Conservation (phyloP, 2,888 invertebrate genomes). For the Dysmachus trigonus region DNA sequence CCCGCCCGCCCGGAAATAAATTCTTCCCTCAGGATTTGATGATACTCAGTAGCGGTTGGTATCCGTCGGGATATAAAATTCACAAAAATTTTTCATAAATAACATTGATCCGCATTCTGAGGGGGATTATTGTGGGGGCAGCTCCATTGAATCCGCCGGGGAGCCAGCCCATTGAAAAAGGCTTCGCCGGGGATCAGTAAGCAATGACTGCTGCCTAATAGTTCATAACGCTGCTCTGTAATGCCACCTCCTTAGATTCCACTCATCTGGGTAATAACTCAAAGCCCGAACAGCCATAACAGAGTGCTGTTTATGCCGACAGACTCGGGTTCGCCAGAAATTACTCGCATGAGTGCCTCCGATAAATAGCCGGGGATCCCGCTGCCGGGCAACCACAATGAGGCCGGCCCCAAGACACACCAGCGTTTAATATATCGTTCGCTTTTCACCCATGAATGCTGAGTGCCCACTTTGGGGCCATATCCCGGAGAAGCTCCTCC, state of each 20-base stretch:
- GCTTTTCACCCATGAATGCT: conserved; percentile 28
- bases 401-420: not conserved
- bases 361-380: conserved; percentile 4
- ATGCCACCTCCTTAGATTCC: not conserved
- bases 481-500: not conserved
- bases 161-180: not conserved
- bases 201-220: conserved; percentile 8
- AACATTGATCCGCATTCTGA: not conserved
- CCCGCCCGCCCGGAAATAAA: not conserved
- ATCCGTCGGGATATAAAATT: not conserved
- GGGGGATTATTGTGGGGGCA: not conserved
- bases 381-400: not conserved
- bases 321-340: not conserved
- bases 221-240: not conserved
- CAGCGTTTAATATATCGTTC: not conserved
- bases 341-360: conserved; percentile 32
- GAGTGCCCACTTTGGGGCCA: conserved; percentile 16
- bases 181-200: not conserved
- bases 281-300: not conserved
- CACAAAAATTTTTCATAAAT: not conserved
- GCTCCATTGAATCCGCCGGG: not conserved
- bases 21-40: not conserved
- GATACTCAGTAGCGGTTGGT: not conserved
- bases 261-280: conserved; percentile 17
- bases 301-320: not conserved